Evolutionary conservation across 2,113 vertebrate genomes (phyloP).

Genomic region (Hyperopisus bebe): DNA sequence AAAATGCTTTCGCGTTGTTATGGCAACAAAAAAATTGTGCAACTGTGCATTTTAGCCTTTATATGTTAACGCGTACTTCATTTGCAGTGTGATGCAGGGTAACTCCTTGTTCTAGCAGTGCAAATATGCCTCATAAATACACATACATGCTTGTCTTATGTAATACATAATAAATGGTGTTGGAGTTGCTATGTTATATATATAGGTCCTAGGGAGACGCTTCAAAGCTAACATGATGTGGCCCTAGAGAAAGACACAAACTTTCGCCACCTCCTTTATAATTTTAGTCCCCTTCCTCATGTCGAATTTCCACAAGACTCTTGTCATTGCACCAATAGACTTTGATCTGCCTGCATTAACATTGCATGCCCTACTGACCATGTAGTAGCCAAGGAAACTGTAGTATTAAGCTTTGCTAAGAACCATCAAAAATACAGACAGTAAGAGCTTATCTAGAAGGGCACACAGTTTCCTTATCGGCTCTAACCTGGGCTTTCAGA

Average conservation of each 20-base stretch:
- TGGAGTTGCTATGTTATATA: neutral
- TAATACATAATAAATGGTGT: neutral
- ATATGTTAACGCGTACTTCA: neutral
- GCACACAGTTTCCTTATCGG: neutral
- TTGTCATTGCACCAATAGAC: neutral
- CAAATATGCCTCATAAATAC: neutral
- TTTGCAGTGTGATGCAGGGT: neutral
- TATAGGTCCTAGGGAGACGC: neutral
- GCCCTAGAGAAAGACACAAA: neutral
- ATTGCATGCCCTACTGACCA: neutral
- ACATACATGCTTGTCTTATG: neutral
- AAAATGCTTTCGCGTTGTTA: no score
- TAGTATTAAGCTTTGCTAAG: neutral
- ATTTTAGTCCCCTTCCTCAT: neutral
- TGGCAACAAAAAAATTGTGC: no score
- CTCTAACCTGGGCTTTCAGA: neutral
- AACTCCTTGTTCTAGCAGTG: neutral
- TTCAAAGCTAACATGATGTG: neutral
- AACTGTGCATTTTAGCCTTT: neutral
- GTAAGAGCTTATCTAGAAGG: conserved; percentile 1
- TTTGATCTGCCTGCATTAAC: neutral
- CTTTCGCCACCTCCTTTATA: neutral
- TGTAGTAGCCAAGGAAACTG: neutral
- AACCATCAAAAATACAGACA: neutral
- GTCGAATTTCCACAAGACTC: neutral